phyloP scores from a whole-genome alignment of 2,113 vertebrate species.

The Galemys pyrenaicus region DNA sequence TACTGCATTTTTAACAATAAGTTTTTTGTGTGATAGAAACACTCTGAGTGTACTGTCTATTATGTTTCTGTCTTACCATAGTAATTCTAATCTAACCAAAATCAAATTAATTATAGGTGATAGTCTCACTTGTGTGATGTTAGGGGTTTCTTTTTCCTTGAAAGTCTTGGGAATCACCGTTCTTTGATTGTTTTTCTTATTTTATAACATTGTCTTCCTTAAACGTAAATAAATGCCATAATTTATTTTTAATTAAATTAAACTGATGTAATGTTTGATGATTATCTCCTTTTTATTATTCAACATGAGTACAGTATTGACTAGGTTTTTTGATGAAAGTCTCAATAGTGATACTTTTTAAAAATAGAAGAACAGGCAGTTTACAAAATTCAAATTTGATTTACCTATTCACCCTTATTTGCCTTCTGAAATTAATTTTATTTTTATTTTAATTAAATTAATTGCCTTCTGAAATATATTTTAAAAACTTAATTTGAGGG shows the following conservation, averaged over 20 bases:
- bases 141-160: background rate
- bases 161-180: background rate
- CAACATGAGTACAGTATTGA: constrained; percentile 1
- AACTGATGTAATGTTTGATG: constrained; percentile 37
- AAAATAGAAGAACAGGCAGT: background rate
- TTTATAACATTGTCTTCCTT: background rate
- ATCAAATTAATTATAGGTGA: background rate
- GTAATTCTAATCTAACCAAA: background rate
- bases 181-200: constrained; percentile 21
- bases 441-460: too few species aligned
- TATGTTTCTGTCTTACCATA: background rate
- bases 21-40: background rate
- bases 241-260: constrained; percentile 62
- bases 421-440: background rate
- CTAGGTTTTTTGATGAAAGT: background rate
- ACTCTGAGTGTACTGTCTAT: background rate
- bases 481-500: too few species aligned
- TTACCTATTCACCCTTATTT: background rate
- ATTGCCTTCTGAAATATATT: too few species aligned
- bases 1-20: background rate
- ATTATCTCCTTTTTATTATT: constrained; percentile 44
- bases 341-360: background rate
- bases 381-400: background rate
- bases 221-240: background rate
- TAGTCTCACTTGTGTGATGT: background rate